A percentile compares a stretch with the other conserved stretches of the same genome.
phyloP scores from a whole-genome alignment of 2,888 invertebrate species.

The Uloborus plumipes region DNA sequence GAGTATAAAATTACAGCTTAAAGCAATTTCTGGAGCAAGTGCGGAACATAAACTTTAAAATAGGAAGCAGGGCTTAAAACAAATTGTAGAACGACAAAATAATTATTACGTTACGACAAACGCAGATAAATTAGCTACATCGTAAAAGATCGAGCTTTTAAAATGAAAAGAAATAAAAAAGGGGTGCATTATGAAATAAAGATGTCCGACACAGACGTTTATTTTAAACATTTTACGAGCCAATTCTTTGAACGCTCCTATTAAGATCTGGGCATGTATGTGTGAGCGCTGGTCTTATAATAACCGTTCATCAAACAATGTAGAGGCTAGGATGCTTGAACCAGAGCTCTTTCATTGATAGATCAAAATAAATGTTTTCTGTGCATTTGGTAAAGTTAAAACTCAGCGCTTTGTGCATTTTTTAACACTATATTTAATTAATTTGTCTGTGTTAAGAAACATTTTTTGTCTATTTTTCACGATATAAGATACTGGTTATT shows the following conservation, averaged over 20 bases:
- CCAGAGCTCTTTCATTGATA: background rate
- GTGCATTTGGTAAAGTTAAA: no score
- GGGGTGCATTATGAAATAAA: conserved; percentile 20
- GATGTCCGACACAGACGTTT: conserved; percentile 29
- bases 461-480: no score
- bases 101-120: conserved; percentile 33
- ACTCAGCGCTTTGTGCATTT: no score
- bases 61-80: conserved; percentile 27
- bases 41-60: conserved; percentile 47
- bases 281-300: background rate
- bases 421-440: no score
- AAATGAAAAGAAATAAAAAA: conserved; percentile 19
- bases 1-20: conserved; percentile 52
- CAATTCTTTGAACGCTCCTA: conserved; percentile 14
- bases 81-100: conserved; percentile 49
- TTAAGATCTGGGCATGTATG: background rate
- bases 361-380: no score
- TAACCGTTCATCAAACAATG: conserved; percentile 3
- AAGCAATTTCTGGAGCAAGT: conserved; percentile 41
- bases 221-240: conserved; percentile 25
- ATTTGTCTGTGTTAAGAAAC: no score
- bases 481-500: no score
- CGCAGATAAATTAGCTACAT: conserved; percentile 39
- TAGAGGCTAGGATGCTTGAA: background rate
- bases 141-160: conserved; percentile 15